Percentiles rank a stretch among this genome's conserved stretches.
phyloP scores from a whole-genome alignment of 2,797 vertebrate species.

The Manis crassicaudata region DNA sequence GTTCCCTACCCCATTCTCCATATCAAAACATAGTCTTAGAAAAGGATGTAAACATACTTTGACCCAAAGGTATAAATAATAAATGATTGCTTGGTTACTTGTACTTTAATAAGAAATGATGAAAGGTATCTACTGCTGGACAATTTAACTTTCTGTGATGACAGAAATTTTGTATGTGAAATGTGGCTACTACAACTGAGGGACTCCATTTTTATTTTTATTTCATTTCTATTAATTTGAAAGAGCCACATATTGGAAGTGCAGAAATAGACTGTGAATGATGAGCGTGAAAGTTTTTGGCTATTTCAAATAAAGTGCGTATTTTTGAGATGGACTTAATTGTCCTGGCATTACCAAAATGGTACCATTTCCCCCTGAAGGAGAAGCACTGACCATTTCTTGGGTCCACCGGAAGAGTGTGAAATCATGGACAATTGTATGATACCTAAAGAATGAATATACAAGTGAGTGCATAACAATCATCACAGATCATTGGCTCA shows the following conservation, averaged over 20 bases:
- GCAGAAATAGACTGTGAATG: neutral
- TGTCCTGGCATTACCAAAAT: neutral
- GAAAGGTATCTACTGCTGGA: neutral
- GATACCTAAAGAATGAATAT: neutral
- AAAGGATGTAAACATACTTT: neutral
- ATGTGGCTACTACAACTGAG: neutral
- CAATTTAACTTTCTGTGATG: neutral
- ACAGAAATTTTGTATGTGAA: neutral
- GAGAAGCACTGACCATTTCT: neutral
- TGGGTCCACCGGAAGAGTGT: neutral
- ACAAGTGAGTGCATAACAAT: neutral
- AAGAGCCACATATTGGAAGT: neutral
- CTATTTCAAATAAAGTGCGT: neutral
- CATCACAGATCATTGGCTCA: too few relatives aligned
- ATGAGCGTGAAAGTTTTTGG: neutral
- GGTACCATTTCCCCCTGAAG: neutral
- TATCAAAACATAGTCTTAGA: neutral
- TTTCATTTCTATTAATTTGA: conserved; percentile 40
- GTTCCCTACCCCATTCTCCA: neutral
- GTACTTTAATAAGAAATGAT: conserved; percentile 6
- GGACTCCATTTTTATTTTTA: conserved; percentile 7
- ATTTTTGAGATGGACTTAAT: neutral
- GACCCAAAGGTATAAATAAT: neutral
- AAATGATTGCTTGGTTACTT: neutral
- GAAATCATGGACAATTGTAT: neutral